Conservation (phyloP, 2,113 vertebrate species). For the Triplophysa tibetana region DNA sequence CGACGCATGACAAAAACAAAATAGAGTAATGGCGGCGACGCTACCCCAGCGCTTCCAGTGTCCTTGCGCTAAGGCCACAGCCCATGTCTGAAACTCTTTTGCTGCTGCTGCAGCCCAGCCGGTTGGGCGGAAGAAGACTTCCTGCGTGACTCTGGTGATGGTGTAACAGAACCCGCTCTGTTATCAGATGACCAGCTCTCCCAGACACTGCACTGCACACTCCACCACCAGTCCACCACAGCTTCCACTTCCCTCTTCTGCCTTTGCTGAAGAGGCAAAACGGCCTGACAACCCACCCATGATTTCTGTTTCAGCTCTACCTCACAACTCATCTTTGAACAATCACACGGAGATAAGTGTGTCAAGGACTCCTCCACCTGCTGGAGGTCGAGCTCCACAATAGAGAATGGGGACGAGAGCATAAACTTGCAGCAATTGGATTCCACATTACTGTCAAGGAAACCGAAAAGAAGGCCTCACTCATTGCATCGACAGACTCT, state of each 20-base stretch:
- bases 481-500: conserved; percentile 35
- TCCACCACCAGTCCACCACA: conserved; percentile 62
- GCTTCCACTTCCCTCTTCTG: conserved; percentile 72
- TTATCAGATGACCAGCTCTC: conserved; percentile 82
- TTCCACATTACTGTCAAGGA: conserved; percentile 44
- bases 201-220: conserved; percentile 62
- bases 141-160: conserved; percentile 72
- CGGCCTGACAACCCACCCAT: conserved; percentile 56
- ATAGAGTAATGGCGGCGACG: not conserved
- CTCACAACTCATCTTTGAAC: conserved; percentile 32
- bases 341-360: conserved; percentile 50
- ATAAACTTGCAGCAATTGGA: conserved; percentile 50
- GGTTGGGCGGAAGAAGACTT: conserved; percentile 67
- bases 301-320: conserved; percentile 37
- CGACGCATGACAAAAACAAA: conserved; percentile 11
- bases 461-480: conserved; percentile 45
- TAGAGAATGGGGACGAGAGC: conserved; percentile 40
- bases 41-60: conserved; percentile 29
- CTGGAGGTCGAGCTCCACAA: conserved; percentile 41
- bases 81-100: conserved; percentile 11
- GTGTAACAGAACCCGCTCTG: conserved; percentile 81
- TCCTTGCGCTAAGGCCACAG: conserved; percentile 25
- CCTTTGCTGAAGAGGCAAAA: conserved; percentile 45
- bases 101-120: conserved; percentile 60
- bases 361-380: conserved; percentile 53